phyloP scores from a whole-genome alignment of 2,113 vertebrate species.

The Pedionomus torquatus region DNA sequence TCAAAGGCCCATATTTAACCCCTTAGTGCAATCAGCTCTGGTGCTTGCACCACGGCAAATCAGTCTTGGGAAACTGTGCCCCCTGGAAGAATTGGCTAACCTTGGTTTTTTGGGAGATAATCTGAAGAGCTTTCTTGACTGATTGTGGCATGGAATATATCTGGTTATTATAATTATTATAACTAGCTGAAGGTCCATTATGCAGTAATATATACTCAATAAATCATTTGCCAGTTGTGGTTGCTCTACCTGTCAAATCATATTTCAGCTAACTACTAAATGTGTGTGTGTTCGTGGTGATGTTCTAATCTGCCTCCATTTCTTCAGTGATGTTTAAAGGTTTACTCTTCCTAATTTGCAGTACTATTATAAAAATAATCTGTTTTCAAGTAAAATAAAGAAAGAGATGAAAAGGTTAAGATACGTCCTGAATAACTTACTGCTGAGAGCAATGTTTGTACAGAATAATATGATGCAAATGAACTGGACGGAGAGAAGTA shows the following conservation, averaged over 20 bases:
- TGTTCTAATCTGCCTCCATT: neutral
- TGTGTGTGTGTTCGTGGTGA: neutral
- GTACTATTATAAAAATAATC: neutral
- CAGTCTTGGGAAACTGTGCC: neutral
- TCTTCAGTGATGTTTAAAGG: neutral
- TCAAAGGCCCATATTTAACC: neutral
- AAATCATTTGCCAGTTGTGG: conserved; percentile 15
- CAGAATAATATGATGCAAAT: neutral
- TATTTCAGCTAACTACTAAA: neutral
- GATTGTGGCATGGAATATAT: neutral
- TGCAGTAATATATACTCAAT: neutral
- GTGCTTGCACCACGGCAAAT: neutral
- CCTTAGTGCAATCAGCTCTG: neutral
- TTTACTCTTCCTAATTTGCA: neutral
- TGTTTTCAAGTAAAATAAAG: neutral
- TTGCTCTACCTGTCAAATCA: neutral
- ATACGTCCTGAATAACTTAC: neutral
- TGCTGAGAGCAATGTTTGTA: neutral
- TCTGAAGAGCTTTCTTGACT: neutral
- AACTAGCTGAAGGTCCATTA: neutral
- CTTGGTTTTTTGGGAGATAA: neutral
- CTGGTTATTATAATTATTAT: conserved; percentile 1
- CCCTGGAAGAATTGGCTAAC: neutral
- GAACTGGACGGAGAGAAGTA: neutral
- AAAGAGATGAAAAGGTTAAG: neutral